Conservation (phyloP, 2,797 vertebrate genomes). For the Ctenochaetus hawaiiensis region DNA sequence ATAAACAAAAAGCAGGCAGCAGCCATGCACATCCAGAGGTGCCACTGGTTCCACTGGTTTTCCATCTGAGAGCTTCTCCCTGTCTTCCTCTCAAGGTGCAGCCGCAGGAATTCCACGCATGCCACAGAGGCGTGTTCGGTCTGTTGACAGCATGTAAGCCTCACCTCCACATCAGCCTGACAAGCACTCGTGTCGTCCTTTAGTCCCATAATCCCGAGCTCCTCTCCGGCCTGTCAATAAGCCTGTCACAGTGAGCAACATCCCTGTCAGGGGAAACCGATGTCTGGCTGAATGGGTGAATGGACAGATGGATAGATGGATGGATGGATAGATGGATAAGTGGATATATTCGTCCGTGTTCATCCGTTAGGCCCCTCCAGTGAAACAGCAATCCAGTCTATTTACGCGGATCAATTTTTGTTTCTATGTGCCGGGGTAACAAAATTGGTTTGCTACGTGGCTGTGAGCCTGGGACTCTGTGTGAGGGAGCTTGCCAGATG, state of each 20-base stretch:
- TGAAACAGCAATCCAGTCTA: slow-evolving; percentile 51
- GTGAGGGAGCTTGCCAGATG: slow-evolving; percentile 29
- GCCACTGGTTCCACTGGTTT: slow-evolving; percentile 70
- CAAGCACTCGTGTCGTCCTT: slow-evolving; percentile 57
- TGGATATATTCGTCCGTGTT: slow-evolving; percentile 55
- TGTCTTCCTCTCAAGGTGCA: slow-evolving; percentile 15
- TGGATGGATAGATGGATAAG: slow-evolving; percentile 43
- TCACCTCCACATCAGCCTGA: slow-evolving; percentile 52
- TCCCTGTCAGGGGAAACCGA: slow-evolving; percentile 51
- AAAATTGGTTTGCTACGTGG: slow-evolving; percentile 44
- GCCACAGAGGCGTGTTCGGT: slow-evolving; percentile 50
- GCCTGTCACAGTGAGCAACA: slow-evolving; percentile 63
- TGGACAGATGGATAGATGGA: slow-evolving; percentile 36
- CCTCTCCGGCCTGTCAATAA: slow-evolving; percentile 66
- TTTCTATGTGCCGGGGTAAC: slow-evolving; percentile 39
- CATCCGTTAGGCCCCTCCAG: slow-evolving; percentile 23
- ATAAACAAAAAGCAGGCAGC: slow-evolving; percentile 30
- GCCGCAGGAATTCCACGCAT: slow-evolving; percentile 56
- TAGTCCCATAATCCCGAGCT: slow-evolving; percentile 58
- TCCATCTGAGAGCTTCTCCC: slow-evolving; percentile 6
- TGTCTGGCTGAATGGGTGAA: slow-evolving; percentile 45
- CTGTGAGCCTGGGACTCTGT: slow-evolving; percentile 41
- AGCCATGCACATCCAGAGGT: slow-evolving; percentile 10
- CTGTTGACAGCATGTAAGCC: slow-evolving; percentile 39
- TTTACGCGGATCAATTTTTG: slow-evolving; percentile 67